These are phyloP conservation scores for Athripsodes cinereus DNA, from an alignment of 2,888 invertebrate species.

Conservation along the genomic window DNA sequence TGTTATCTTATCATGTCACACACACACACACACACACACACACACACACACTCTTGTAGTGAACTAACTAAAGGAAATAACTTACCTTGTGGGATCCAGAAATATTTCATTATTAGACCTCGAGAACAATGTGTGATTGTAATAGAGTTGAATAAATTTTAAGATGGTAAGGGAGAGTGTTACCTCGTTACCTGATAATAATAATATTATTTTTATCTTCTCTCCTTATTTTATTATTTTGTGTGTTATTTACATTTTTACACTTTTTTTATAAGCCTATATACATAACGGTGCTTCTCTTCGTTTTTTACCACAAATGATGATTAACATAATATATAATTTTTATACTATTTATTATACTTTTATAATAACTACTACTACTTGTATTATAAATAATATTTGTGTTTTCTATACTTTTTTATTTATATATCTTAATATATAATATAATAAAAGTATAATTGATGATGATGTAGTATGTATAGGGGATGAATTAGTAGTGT, in stretches of 20 bases:
- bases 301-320: neutral
- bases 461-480: too few species aligned
- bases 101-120: too few species aligned
- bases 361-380: neutral
- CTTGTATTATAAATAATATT: neutral
- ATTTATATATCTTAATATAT: constrained; percentile 1
- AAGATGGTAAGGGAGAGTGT: too few species aligned
- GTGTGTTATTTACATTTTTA: constrained; percentile 2
- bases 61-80: too few species aligned
- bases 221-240: neutral
- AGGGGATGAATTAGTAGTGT: too few species aligned
- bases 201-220: neutral
- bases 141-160: too few species aligned
- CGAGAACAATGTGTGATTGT: too few species aligned
- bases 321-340: neutral
- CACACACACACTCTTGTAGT: too few species aligned
- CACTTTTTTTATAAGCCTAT: neutral
- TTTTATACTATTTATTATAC: neutral
- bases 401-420: neutral
- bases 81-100: too few species aligned
- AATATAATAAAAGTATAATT: neutral
- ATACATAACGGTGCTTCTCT: neutral
- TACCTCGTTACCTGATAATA: too few species aligned
- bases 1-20: too few species aligned
- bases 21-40: too few species aligned